A percentile compares a stretch with the other conserved stretches of the same genome.
Conservation (phyloP, 2,113 vertebrate genomes). For the Oryzias melastigma region DNA sequence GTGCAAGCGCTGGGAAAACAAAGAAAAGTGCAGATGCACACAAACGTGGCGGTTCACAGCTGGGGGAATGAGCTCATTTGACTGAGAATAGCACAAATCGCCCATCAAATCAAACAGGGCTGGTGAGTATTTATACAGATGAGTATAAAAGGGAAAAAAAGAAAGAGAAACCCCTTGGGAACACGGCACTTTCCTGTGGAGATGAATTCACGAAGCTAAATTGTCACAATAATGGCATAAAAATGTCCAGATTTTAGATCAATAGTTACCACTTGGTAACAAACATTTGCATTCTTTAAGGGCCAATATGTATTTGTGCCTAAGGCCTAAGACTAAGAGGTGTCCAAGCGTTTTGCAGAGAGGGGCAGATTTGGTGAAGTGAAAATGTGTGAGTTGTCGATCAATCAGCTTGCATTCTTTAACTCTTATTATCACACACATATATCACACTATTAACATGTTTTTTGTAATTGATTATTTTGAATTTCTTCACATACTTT, state of each 20-base stretch:
- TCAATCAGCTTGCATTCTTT: too few species aligned
- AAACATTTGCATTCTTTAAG: too few species aligned
- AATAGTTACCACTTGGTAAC: too few species aligned
- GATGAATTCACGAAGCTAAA: constrained; percentile 73
- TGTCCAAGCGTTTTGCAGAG: too few species aligned
- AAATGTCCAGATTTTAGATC: not conserved
- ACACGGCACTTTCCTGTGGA: constrained; percentile 66
- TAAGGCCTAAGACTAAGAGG: too few species aligned
- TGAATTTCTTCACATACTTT: too few species aligned
- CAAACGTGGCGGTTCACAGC: constrained; percentile 3
- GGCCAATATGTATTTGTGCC: too few species aligned
- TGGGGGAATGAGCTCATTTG: not conserved
- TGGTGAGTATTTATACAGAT: constrained; percentile 3
- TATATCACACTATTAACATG: too few species aligned
- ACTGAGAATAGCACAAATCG: constrained; percentile 8
- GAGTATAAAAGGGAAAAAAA: constrained; percentile 28
- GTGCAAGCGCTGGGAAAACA: constrained; percentile 19
- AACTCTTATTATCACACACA: too few species aligned
- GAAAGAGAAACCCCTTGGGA: constrained; percentile 49
- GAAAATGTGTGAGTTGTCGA: too few species aligned
- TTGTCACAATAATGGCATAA: constrained; percentile 57
- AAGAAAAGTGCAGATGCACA: constrained; percentile 1
- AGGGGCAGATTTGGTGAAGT: too few species aligned
- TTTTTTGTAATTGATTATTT: too few species aligned
- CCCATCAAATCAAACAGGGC: constrained; percentile 12